Evolutionary conservation across 2,113 vertebrate genomes (phyloP), one percentile per base, ranked within the genome.

Genomic region (Narcine bancroftii): DNA sequence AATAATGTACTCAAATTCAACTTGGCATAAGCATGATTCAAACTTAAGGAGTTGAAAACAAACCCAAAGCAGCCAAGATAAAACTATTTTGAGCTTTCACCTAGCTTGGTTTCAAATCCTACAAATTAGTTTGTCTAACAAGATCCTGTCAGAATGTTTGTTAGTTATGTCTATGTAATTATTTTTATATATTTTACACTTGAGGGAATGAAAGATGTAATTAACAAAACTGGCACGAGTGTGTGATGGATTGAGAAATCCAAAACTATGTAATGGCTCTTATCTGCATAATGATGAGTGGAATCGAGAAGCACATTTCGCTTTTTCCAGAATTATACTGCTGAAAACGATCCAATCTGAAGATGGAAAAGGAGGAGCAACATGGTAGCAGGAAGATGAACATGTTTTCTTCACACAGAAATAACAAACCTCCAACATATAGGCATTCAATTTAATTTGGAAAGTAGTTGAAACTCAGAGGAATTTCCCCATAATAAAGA

Each of bases 401-500:
- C 39, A 33, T 42, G 42, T 39, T 17, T 33, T 63, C 11, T 79
- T 79, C 65, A 91, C 63, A 47, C 89, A 91, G 42, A 91, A 91
- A 91, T 42, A 66, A 69, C 47, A 66, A 45, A 91, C 39, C 56
- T 26, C 21, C 24, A 47, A 21, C 42, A 45, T 71, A 65, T 69
- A 39, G 89, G 89, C 63, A 21, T 69, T 24, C 45, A 24, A 71
- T 91, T 69, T 91, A 91, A 91, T 24, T 71, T 6, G 63, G 24
- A 69, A 29, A 91, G 89, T 47, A 71, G 65, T 65, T 91, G 42
- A 91, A 69, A 66, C 89, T 47, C 60, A 13, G 63, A 45, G 45
- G 53, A 91, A 91, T 91, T 47, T 91, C 63, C n/a, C 65, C 29
- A 66, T 69, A 91, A 91, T 91, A 91, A 91, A 91, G 65, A 91